phyloP scores from a whole-genome alignment of 1,140 invertebrate species.

The Drosophila kurseongensis region DNA sequence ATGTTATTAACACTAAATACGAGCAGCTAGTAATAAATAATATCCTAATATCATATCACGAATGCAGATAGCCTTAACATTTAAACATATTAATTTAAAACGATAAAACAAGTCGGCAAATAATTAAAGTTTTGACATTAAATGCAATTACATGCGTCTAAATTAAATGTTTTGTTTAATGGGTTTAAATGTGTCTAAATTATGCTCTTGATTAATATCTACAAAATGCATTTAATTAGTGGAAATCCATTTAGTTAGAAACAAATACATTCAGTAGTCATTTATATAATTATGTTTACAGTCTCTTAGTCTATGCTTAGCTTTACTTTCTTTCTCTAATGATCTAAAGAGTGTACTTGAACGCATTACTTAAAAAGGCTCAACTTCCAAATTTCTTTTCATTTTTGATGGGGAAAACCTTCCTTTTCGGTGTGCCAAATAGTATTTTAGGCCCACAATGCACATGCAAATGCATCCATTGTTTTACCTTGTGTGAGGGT shows the following conservation, averaged over 20 bases:
- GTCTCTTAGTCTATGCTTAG: too few species aligned
- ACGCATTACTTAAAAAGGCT: too few species aligned
- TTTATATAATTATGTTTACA: too few species aligned
- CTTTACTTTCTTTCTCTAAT: too few species aligned
- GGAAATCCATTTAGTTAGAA: too few species aligned
- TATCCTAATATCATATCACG: not conserved
- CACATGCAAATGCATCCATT: not conserved
- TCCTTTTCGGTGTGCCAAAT: not conserved
- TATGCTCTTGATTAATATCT: not conserved
- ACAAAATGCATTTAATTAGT: not conserved
- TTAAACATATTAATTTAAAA: not conserved
- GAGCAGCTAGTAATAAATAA: not conserved
- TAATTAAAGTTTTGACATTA: not conserved
- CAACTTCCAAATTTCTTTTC: not conserved
- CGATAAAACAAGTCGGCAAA: not conserved
- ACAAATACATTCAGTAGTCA: too few species aligned
- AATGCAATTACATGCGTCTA: not conserved
- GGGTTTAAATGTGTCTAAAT: not conserved
- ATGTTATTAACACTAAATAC: too few species aligned
- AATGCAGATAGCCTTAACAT: not conserved
- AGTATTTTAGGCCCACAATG: conserved; percentile 35
- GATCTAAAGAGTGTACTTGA: too few species aligned
- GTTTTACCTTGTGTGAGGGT: not conserved
- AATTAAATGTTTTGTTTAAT: not conserved
- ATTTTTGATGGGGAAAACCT: not conserved